phyloP scores from a whole-genome alignment of 2,888 invertebrate genomes.

The Habroteleia sp. region DNA sequence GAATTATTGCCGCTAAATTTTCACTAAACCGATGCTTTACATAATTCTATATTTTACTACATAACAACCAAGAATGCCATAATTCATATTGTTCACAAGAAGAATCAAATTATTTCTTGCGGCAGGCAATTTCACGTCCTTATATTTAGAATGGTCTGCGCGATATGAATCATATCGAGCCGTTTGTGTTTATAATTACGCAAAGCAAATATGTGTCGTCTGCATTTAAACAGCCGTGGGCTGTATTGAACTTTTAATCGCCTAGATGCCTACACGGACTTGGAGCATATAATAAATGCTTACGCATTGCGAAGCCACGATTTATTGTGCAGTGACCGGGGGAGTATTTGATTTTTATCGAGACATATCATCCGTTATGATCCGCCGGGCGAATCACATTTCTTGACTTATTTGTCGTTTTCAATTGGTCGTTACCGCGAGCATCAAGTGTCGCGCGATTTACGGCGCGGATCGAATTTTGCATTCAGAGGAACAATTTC shows the following conservation, averaged over 20 bases:
- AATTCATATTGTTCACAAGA: too few species aligned
- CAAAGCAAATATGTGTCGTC: conserved; percentile 50
- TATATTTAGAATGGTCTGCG: conserved; percentile 3
- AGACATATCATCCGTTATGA: conserved; percentile 35
- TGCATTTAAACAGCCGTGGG: conserved; percentile 39
- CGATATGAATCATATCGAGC: conserved; percentile 9
- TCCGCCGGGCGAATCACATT: conserved; percentile 32
- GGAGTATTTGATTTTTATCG: conserved; percentile 45
- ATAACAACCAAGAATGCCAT: too few species aligned
- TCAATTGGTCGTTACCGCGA: conserved; percentile 33
- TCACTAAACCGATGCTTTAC: too few species aligned
- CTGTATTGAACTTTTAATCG: conserved; percentile 47
- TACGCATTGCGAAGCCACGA: conserved; percentile 37
- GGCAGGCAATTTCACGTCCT: neutral
- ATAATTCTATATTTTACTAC: too few species aligned
- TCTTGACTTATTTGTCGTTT: conserved; percentile 45
- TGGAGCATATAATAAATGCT: conserved; percentile 22
- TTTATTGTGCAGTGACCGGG: conserved; percentile 22
- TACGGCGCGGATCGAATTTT: conserved; percentile 24
- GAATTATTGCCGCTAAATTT: too few species aligned
- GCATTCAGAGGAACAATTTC: conserved; percentile 34
- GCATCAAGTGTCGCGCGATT: conserved; percentile 26
- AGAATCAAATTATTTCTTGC: neutral
- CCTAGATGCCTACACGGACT: conserved; percentile 5
- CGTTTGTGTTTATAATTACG: conserved; percentile 46